Percentiles rank a stretch among this genome's conserved stretches.
Conservation (phyloP, 2,888 invertebrate species). For the Galerucella pusilla region DNA sequence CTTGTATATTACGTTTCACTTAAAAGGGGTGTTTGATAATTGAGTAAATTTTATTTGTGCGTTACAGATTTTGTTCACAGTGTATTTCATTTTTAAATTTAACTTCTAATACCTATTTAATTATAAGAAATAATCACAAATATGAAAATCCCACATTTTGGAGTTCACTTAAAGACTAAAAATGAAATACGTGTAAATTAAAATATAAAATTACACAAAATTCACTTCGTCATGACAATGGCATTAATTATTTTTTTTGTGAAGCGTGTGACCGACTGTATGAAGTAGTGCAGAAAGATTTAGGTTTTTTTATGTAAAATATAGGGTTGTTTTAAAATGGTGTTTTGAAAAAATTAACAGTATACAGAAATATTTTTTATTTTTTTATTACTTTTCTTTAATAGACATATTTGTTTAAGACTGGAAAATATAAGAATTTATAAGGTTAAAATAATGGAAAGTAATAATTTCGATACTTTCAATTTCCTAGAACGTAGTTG, state of each 20-base stretch:
- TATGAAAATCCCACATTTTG: not conserved
- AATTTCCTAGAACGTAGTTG: too few relatives aligned
- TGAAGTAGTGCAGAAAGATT: slow-evolving; percentile 25
- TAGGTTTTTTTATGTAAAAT: slow-evolving; percentile 14
- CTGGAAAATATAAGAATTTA: not conserved
- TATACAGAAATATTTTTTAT: not conserved
- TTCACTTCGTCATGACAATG: not conserved
- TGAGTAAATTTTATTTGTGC: not conserved
- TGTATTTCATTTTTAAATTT: not conserved
- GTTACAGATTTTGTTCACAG: not conserved
- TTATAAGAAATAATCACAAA: not conserved
- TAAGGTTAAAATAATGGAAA: not conserved
- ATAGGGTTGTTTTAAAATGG: slow-evolving; percentile 13
- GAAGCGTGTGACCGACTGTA: slow-evolving; percentile 15
- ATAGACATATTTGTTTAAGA: not conserved
- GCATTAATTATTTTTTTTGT: not conserved
- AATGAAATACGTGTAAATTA: not conserved
- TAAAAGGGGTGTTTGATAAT: not conserved
- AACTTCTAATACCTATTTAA: not conserved
- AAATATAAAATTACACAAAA: not conserved
- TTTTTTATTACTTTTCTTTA: not conserved
- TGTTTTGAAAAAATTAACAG: slow-evolving; percentile 2
- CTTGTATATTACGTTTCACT: not conserved
- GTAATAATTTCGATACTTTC: too few relatives aligned
- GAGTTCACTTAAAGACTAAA: not conserved